Base-by-base conservation (phyloP, 2,888 invertebrate species). In the Acrobasis repandana region DNA sequence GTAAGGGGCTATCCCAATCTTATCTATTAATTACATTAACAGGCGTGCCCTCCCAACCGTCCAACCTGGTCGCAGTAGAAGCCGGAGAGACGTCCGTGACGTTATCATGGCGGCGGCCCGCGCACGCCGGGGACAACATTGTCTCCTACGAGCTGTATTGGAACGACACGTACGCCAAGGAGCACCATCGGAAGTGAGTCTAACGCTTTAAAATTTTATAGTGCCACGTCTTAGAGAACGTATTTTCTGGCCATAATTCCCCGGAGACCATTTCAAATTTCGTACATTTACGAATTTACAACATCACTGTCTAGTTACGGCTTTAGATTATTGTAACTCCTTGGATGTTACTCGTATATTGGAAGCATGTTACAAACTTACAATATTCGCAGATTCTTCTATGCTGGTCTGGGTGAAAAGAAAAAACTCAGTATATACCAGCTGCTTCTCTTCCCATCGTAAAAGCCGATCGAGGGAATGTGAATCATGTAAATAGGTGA, bases 41-140 rank as follows among this genome's bases (percentile, higher is more conserved):
- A 95, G 97, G 99, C 94, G 99, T 99, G 67, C 99, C 99, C 58
- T 98, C 98, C 67, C 98, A 99, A 89, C 99, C 99, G 14, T 96
- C 96, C 74, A 97, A 97, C 93, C 93, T 99, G 77, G 94, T 96
- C 72, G 97, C 96, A 14, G 95, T 95, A 65, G 96, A 98, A 81
- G 95, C 96, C 61, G 97, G 97, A 58, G 98, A 99, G 85, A 97
- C 97, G 58, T 95, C 96, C 64, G 97, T 99, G 62, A 96, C 96
- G 63, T 93, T 99, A 75, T 96, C 96, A 72, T 99, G 99, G 99
- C 96, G 95, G 64, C 95, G 96, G 77, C 99, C 99, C 16, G 94
- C 96, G 65, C 97, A 97, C 91, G 96, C 97, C 66, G 96, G 97
- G 66, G 98, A 98, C 86, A 97, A 96, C 86, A 98, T 99, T 82